Conservation (phyloP, 2,888 invertebrate species). For the Caenorhabditis parvicauda region DNA sequence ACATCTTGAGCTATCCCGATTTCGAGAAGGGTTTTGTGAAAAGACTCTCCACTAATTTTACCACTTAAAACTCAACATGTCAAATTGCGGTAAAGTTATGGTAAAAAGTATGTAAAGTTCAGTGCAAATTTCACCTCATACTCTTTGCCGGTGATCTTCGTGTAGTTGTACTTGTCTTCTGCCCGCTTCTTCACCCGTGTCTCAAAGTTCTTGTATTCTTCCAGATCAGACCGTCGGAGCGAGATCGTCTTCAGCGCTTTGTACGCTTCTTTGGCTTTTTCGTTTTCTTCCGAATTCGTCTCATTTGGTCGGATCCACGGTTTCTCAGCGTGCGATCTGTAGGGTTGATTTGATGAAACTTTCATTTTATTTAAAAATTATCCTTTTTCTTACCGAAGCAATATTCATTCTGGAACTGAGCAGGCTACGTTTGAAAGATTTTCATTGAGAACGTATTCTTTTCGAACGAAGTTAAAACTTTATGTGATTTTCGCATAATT, state of each 20-base stretch:
- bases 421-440: no score
- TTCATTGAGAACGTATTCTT: no score
- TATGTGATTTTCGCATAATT: no score
- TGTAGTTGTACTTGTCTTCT: constrained; percentile 58
- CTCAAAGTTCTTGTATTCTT: constrained; percentile 78
- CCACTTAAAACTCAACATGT: no score
- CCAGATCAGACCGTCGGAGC: constrained; percentile 71
- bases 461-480: no score
- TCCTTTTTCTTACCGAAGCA: not conserved
- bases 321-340: constrained; percentile 65
- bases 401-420: no score
- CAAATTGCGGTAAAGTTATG: no score
- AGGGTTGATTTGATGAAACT: constrained; percentile 21
- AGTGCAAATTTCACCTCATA: constrained; percentile 62
- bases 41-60: no score
- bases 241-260: constrained; percentile 81
- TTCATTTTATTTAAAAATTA: not conserved
- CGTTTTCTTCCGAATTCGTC: constrained; percentile 75
- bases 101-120: no score
- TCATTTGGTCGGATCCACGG: constrained; percentile 86
- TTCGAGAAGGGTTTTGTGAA: no score
- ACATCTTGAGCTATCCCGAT: no score
- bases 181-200: constrained; percentile 69
- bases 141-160: constrained; percentile 54
- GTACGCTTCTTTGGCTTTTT: constrained; percentile 72